These are phyloP conservation scores for Procambarus virginalis DNA, from an alignment of 1,140 invertebrate genomes.

Conservation along the genomic window DNA sequence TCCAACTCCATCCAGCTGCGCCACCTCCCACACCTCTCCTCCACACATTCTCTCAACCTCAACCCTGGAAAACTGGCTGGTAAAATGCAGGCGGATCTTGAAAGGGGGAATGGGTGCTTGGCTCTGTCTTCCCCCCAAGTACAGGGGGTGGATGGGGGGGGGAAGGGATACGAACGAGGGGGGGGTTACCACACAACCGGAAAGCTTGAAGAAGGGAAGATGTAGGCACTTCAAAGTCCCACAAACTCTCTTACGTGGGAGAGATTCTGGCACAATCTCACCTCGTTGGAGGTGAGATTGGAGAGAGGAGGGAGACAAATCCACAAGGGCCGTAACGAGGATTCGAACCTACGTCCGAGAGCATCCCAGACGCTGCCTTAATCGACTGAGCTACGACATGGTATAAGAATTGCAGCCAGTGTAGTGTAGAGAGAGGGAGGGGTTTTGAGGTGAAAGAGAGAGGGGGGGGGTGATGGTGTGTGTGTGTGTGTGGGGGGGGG, in stretches of 20 bases:
- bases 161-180: not conserved
- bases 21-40: not conserved
- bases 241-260: not conserved
- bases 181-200: not conserved
- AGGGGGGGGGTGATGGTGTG: too few species aligned
- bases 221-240: not conserved
- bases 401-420: too few species aligned
- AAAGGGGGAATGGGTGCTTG: not conserved
- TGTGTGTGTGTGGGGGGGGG: not conserved
- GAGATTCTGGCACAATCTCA: too few species aligned
- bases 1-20: not conserved
- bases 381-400: too few species aligned
- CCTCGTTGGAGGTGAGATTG: too few species aligned
- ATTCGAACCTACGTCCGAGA: too few species aligned
- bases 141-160: not conserved
- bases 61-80: not conserved
- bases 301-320: too few species aligned
- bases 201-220: not conserved
- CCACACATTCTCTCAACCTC: not conserved
- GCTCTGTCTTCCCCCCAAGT: not conserved
- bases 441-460: too few species aligned
- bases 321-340: too few species aligned
- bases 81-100: constrained; percentile 4
- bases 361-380: too few species aligned
- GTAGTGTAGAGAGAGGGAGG: too few species aligned